Base-by-base conservation (phyloP, 2,113 vertebrate genomes). In the Numenius arquata region DNA sequence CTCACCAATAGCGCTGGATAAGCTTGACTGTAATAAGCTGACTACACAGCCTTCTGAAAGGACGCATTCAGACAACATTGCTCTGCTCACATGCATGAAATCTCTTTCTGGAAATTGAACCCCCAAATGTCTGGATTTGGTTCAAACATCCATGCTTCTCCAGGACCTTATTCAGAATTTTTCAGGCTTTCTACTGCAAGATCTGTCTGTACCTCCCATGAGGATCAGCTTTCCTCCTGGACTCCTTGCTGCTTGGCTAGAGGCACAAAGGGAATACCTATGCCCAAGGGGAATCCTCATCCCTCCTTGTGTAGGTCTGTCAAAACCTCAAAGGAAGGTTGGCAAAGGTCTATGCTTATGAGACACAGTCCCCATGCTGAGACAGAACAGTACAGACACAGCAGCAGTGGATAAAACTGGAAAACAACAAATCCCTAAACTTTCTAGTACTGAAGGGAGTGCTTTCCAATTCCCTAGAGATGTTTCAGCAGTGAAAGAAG, bases 221-320 rank as follows among this genome's bases (percentile, higher is more conserved):
- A 79, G 89, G 50, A 63, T 12, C 41, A 41, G n/a, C 50, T 67
- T 72, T 88, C 53, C 68, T 62, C 67, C 34, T 34, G 61, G 53
- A 66, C 50, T 90, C 41, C 66, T 65, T 36, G 62, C 43, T 89
- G 48, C 84, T 89, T 56, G 73, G 61, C 40, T 53, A 43, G 40
- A 62, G 36, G 29, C 58, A 78, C 52, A 32, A 43, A 59, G 70
- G 70, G 73, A 92, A 27, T 19, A 63, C 20, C 15, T 26, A 21
- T 17, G 25, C 80, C 52, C 38, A 18, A 36, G 38, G 21, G 93
- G 34, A 62, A 80, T 71, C 50, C 55, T 38, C 56, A 75, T 11
- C n/a, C n/a, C 15, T 63, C 52, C 56, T 47, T 32, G 3, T 1
- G 0, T 3, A 58, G 26, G 5, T 55, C 47, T 66, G 29, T 76